A percentile compares a stretch with the other conserved stretches of the same genome.
These are phyloP conservation scores for Hylia prasina DNA, from an alignment of 2,113 vertebrate genomes.

Conservation along the genomic window DNA sequence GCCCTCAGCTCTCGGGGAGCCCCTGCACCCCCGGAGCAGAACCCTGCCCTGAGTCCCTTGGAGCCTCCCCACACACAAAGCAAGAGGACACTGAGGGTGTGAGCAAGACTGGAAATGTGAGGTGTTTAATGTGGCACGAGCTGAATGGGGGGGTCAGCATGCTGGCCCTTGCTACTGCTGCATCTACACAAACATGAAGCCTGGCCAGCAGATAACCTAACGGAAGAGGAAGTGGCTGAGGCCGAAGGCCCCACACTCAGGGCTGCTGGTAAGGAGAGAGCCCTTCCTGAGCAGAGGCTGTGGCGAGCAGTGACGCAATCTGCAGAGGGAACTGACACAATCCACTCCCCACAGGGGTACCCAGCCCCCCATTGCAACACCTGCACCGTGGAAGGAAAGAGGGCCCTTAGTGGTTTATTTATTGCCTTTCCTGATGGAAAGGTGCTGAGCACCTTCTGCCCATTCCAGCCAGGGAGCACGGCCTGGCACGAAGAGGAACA, in stretches of 20 bases:
- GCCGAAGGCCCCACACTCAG: neutral
- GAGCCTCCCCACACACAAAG: rapidly evolving
- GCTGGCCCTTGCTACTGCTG: neutral
- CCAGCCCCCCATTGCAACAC: neutral
- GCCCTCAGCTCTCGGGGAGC: rapidly evolving
- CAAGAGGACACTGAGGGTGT: neutral
- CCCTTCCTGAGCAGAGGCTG: neutral
- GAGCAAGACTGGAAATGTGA: neutral
- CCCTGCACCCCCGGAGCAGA: neutral
- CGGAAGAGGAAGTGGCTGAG: neutral
- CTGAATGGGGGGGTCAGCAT: neutral
- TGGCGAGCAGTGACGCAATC: rapidly evolving
- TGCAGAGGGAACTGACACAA: neutral
- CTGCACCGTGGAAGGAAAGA: rapidly evolving
- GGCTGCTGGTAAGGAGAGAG: neutral
- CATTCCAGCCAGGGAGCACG: rapidly evolving
- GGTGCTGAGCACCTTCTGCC: neutral
- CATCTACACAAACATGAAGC: neutral
- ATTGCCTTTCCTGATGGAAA: neutral
- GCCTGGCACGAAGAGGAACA: neutral
- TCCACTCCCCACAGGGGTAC: neutral
- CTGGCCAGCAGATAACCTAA: slow-evolving; percentile 12
- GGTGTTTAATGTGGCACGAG: slow-evolving; percentile 46
- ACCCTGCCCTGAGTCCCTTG: rapidly evolving
- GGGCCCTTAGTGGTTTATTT: neutral